These are phyloP conservation scores for Melanargia galathea DNA, from an alignment of 2,888 invertebrate genomes.

Conservation along the genomic window DNA sequence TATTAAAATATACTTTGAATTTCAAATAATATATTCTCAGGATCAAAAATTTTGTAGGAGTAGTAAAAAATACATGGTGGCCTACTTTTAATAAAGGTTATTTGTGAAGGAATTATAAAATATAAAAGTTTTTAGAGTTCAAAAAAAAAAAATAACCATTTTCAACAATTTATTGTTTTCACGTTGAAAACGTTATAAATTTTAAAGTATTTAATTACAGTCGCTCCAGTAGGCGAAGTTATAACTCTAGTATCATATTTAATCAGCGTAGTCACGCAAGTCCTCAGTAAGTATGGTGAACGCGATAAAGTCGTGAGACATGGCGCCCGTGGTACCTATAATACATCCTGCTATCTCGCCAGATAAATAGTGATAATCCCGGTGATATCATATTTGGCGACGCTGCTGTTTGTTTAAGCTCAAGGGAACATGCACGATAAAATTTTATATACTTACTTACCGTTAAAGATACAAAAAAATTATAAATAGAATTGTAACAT, in stretches of 20 bases:
- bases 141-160: neutral
- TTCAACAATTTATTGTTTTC: neutral
- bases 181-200: neutral
- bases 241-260: conserved; percentile 12
- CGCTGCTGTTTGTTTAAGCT: conserved; percentile 49
- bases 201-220: conserved; percentile 8
- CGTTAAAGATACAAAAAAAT: conserved; percentile 4
- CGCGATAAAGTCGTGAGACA: conserved; percentile 38
- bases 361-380: conserved; percentile 70
- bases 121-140: no score
- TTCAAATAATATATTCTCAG: neutral
- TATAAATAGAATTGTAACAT: neutral
- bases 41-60: neutral
- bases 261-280: conserved; percentile 25
- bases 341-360: conserved; percentile 57
- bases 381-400: conserved; percentile 58
- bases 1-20: neutral
- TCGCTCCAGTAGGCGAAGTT: conserved; percentile 10
- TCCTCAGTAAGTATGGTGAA: conserved; percentile 23
- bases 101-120: neutral
- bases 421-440: conserved; percentile 37
- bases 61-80: neutral
- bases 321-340: conserved; percentile 56
- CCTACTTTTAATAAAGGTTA: neutral
- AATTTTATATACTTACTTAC: neutral